Conservation (phyloP, 2,113 vertebrate genomes). For the Rhegmatorhina hoffmannsi region DNA sequence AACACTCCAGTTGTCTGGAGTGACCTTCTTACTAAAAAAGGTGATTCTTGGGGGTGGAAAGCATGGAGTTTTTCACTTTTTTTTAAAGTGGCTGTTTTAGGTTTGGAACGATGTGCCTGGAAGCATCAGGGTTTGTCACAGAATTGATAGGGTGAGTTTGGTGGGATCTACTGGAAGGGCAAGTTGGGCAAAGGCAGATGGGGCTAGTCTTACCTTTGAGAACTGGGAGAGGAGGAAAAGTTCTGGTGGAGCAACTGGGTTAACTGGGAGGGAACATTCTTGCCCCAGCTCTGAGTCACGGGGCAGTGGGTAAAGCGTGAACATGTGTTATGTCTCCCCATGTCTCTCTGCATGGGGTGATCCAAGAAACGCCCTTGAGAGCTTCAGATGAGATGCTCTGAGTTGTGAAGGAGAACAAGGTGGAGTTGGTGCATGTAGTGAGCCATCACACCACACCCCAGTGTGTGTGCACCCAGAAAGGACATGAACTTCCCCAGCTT, state of each 20-base stretch:
- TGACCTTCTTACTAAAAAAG: not conserved
- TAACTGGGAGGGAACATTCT: not conserved
- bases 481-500: not conserved
- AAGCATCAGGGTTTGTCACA: not conserved
- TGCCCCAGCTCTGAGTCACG: not conserved
- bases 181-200: not conserved
- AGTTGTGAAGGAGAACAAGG: not conserved
- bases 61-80: not conserved
- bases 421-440: not conserved
- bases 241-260: not conserved
- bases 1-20: not conserved
- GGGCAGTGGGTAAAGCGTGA: not conserved
- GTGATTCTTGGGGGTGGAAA: not conserved
- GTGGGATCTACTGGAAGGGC: not conserved
- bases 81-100: not conserved
- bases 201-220: not conserved
- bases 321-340: not conserved
- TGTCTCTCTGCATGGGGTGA: fast-evolving
- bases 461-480: fast-evolving
- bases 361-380: not conserved
- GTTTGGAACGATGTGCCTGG: not conserved
- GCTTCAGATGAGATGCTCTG: not conserved
- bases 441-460: not conserved
- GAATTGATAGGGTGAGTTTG: not conserved
- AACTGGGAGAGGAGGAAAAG: not conserved